Conservation (phyloP, 2,113 vertebrate genomes). For the Antennarius striatus region DNA sequence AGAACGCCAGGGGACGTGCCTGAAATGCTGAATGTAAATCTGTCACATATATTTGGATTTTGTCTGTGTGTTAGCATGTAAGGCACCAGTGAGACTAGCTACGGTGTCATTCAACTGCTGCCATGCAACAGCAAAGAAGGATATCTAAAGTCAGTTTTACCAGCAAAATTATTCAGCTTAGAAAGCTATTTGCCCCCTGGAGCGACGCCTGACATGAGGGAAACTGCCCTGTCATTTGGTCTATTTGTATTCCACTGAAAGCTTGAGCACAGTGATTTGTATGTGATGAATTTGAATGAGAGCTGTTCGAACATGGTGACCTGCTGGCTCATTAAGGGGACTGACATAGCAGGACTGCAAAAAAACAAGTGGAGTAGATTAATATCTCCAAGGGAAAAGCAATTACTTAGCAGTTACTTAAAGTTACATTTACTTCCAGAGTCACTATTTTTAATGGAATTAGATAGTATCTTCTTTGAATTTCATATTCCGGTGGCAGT, state of each 20-base stretch:
- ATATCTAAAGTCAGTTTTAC: conserved; percentile 30
- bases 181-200: conserved; percentile 22
- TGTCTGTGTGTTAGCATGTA: conserved; percentile 15
- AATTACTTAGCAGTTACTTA: neutral
- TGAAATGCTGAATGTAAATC: conserved; percentile 31
- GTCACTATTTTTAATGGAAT: neutral
- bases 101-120: conserved; percentile 10
- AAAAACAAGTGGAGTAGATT: neutral
- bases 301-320: conserved; percentile 32
- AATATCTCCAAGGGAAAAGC: neutral
- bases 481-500: neutral
- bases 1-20: neutral
- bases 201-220: conserved; percentile 33
- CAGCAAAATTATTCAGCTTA: conserved; percentile 20
- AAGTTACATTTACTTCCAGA: no score
- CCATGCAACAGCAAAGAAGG: neutral
- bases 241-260: conserved; percentile 52
- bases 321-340: conserved; percentile 1
- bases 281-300: conserved; percentile 42
- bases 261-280: conserved; percentile 4
- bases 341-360: conserved; percentile 1
- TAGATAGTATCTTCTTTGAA: neutral
- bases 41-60: conserved; percentile 48
- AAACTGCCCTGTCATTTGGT: conserved; percentile 46
- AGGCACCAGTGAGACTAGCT: conserved; percentile 4